phyloP scores from a whole-genome alignment of 2,797 vertebrate species.

The Streptopelia turtur region DNA sequence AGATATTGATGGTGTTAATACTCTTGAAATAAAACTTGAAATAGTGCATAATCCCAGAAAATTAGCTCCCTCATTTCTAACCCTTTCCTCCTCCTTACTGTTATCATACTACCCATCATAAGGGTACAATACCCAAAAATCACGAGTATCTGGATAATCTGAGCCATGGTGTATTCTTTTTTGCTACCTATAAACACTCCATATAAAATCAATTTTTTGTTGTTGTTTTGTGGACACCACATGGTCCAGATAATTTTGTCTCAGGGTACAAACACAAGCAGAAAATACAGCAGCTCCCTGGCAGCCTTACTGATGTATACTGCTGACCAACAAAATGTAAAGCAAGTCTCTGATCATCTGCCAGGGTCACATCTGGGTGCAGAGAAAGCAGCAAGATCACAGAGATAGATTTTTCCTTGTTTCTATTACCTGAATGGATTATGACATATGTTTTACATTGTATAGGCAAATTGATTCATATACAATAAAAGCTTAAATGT shows the following conservation, averaged over 20 bases:
- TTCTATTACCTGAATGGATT: slow-evolving; percentile 55
- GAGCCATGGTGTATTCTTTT: background rate
- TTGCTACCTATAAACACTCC: background rate
- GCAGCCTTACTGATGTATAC: background rate
- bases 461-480: slow-evolving; percentile 41
- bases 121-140: background rate
- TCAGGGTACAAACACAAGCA: background rate
- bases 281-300: background rate
- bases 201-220: background rate
- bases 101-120: background rate
- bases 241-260: background rate
- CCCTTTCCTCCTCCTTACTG: background rate
- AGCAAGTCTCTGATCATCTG: slow-evolving; percentile 43
- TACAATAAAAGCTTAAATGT: slow-evolving; percentile 21
- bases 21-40: background rate
- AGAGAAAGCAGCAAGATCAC: slow-evolving; percentile 26
- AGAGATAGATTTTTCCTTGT: slow-evolving; percentile 10
- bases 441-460: slow-evolving; percentile 61
- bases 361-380: slow-evolving; percentile 45
- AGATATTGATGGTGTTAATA: background rate
- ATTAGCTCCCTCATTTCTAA: background rate
- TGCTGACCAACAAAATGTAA: slow-evolving; percentile 50
- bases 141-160: background rate
- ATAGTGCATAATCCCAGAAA: background rate
- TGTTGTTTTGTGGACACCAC: background rate